Base-by-base conservation (phyloP, 2,113 vertebrate genomes). In the Plecturocebus donacophilus region DNA sequence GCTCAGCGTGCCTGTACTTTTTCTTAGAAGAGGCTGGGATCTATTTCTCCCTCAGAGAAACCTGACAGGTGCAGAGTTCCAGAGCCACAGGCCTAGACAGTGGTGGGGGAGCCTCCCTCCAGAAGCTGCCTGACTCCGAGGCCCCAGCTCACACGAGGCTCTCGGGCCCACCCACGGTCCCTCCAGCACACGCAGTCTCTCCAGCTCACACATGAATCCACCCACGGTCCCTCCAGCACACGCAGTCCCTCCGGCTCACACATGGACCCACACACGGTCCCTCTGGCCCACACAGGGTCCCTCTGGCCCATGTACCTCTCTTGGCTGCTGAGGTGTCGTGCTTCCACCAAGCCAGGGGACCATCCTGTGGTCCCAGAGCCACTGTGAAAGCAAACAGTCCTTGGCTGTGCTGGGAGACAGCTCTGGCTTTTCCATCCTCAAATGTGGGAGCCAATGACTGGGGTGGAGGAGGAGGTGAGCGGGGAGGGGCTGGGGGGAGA, bases 131-230 rank as follows among this genome's bases (percentile, higher is more conserved):
- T 9, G 13, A 47, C 64, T 64, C 73, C 9, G 42, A 20, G 30
- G 40, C 54, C 35, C 42, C 73, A 64, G 40, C 40, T 13, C 71
- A 25, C 38, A 68, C 1, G 7, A 76, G 11, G 52, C 32, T 32
- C 66, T 68, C 7, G 3, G 66, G 32, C 27, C 61, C 56, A 20
- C 68, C n/a, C 56, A 58, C 21, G 6, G 16, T 70, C 5, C 61
- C 64, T 35, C 2, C 0, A 13, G 30, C 47, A 13, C 47, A 49
- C 47, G 16, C n/a, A n/a, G 49, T 52, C 54, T 20, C 54, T 56
- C 54, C 19, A 3, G 19, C 54, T 56, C 54, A n/a, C 6, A n/a
- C 54, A 56, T 2, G 6, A 2, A 1, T 1, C 17, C 6, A 56
- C 52, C 0, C 54, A 21, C 3, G 19, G 54, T 8, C 54, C 54